These are phyloP conservation scores for Tenthredo distinguenda DNA, from an alignment of 2,888 invertebrate genomes.

Conservation along the genomic window DNA sequence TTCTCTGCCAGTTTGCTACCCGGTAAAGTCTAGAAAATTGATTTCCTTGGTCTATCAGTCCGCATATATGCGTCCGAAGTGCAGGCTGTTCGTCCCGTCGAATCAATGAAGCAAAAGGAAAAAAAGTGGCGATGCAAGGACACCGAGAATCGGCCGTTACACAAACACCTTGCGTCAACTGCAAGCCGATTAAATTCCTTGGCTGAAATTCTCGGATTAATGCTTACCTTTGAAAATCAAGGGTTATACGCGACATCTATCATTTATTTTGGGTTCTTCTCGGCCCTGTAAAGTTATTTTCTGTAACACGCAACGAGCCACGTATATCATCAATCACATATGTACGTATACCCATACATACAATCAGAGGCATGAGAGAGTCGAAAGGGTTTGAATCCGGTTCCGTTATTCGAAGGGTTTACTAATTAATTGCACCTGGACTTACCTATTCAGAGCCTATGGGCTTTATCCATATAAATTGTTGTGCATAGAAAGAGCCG, in stretches of 20 bases:
- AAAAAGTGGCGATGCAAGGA: constrained; percentile 1
- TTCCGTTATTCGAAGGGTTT: constrained; percentile 30
- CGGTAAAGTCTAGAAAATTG: background rate
- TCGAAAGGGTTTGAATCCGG: constrained; percentile 21
- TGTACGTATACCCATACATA: background rate
- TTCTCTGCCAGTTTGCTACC: background rate
- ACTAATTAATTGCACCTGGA: constrained; percentile 47
- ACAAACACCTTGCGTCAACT: constrained; percentile 53
- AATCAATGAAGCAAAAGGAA: constrained; percentile 2
- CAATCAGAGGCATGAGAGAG: background rate
- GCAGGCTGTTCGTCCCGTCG: constrained; percentile 2
- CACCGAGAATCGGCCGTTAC: constrained; percentile 17
- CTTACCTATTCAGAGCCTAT: constrained; percentile 18
- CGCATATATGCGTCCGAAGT: background rate
- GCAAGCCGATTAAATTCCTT: constrained; percentile 49
- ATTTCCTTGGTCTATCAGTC: background rate
- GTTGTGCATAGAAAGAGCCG: background rate
- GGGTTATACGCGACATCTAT: constrained; percentile 59
- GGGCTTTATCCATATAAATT: constrained; percentile 11
- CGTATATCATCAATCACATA: constrained; percentile 5
- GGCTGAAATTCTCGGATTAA: constrained; percentile 61
- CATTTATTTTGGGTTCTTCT: constrained; percentile 39
- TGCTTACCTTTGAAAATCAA: constrained; percentile 62
- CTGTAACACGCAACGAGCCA: constrained; percentile 31
- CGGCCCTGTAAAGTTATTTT: constrained; percentile 6